Evolutionary conservation across 2,113 vertebrate species (phyloP), one percentile per base, ranked within the genome.

Genomic region (Pseudorhombus dupliciocellatus): DNA sequence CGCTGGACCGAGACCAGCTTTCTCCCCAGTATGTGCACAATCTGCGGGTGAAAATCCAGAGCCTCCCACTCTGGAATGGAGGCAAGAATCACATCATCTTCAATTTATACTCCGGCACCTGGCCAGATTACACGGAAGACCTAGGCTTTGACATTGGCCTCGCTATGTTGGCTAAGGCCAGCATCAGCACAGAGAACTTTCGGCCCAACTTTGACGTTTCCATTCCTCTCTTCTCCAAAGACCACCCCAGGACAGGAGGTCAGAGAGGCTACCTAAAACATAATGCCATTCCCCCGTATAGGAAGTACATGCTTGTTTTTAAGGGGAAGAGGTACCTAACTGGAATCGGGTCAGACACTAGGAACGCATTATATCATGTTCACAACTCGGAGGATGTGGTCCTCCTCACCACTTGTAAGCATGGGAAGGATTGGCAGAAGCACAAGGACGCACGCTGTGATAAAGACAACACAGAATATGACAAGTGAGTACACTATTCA

Each of bases 341-440:
- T 61, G 97, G 98, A 90, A 99, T 98, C 88, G 98, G 98, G 63
- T 99, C 98, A 65, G 98, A 99, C 94, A 97, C 98, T 84, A 96
- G 98, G 93, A 98, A 99, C 90, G 97, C 97, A 89, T 95, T 99
- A 93, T 96, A 99, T 93, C 98, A 99, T 78, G 95, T 99, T 75
- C 97, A 99, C 84, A 99, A 99, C 72, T 95, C 96, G 1, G 96
- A 98, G 91, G 97, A 99, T 61, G 95, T 99, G 80, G 91, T 99
- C 79, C 96, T 99, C 73, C 94, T 99, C 91, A 98, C 98, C 86
- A 99, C 98, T 65, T 99, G 98, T 93, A 99, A 96, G 86, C 98
- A 99, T 72, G 98, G 98, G 73, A 98, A 98, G 89, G 98, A 99
- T 94, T 99, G 98, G 98, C 97, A 98, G 89, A 98, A 96, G 91